phyloP scores from a whole-genome alignment of 2,113 vertebrate genomes.

The Anhinga anhinga region DNA sequence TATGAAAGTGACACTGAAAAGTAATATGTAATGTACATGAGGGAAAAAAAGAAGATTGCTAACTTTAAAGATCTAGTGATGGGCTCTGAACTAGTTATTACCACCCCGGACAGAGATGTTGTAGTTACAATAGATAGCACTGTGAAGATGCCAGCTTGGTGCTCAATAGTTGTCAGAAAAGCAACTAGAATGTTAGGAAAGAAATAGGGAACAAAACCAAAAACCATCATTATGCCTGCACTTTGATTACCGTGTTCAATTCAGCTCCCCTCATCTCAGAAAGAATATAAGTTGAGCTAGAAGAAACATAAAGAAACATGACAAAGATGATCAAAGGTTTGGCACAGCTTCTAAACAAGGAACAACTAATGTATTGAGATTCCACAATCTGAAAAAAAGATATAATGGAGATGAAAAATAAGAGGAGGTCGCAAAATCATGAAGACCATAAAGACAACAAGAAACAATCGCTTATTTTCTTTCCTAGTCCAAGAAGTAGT shows the following conservation, averaged over 20 bases:
- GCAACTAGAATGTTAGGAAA: background rate
- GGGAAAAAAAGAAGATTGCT: background rate
- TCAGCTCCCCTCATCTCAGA: background rate
- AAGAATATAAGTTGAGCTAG: background rate
- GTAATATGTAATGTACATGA: background rate
- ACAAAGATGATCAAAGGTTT: background rate
- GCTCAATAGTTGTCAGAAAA: background rate
- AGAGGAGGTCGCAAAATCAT: background rate
- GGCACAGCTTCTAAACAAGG: background rate
- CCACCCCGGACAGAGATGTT: background rate
- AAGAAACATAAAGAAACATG: background rate
- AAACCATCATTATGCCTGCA: background rate
- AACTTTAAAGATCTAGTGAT: background rate
- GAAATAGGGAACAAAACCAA: background rate
- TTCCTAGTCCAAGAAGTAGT: background rate
- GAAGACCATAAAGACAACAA: background rate
- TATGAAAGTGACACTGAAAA: background rate
- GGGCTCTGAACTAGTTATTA: background rate
- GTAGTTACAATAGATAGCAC: background rate
- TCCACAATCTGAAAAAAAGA: background rate
- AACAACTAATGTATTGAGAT: rapidly evolving
- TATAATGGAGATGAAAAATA: background rate
- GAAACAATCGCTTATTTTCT: background rate
- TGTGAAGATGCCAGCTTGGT: background rate
- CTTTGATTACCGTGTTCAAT: background rate